Evolutionary conservation across 2,888 invertebrate genomes (phyloP), one percentile per base, ranked within the genome.

Genomic region (Melitaea athalia): DNA sequence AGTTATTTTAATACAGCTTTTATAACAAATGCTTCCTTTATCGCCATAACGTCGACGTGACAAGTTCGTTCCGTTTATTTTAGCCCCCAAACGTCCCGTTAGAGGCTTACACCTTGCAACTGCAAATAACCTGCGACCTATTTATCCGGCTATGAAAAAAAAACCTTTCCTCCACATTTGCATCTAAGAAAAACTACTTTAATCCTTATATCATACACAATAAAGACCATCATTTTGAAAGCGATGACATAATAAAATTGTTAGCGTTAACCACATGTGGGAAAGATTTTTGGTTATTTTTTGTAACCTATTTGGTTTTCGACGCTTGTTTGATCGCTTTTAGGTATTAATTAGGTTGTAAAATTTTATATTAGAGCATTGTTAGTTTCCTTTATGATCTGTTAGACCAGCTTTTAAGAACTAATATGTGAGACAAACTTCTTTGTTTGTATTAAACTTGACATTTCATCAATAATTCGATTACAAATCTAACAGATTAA

Each of bases 101-200:
- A 89, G 79, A 72, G 66, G 74, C 76, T 80, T 87, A 89, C 92
- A 92, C 92, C 92, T 92, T 92, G 92, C 92, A 83, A 81, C 84
- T 81, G 85, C 86, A 89, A 89, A 89, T 91, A 92, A 92, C 92
- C 91, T 92, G 91, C 90, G 91, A 91, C 91, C 91, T 90, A 87
- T 86, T 88, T 89, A 88, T 88, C 87, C 87, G 84, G 86, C 78
- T 73, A 69, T 71, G 75, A 82, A 85, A 88, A 88, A n/a, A 91
- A 89, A 80, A 75, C 77, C 79, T 76, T 75, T 69, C 75, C 67
- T 70, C 71, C 78, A 79, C 76, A 24, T 57, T 24, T 47, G 63
- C 67, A 42, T 14, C 33, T 31, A 4, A 11, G 15, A 12, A 11
- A 14, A 61, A 7, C 69, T 4, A 79, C 62, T 73, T 64, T 75